Evolutionary conservation across 1,140 invertebrate genomes (phyloP).

Genomic region (Bombus confusus): DNA sequence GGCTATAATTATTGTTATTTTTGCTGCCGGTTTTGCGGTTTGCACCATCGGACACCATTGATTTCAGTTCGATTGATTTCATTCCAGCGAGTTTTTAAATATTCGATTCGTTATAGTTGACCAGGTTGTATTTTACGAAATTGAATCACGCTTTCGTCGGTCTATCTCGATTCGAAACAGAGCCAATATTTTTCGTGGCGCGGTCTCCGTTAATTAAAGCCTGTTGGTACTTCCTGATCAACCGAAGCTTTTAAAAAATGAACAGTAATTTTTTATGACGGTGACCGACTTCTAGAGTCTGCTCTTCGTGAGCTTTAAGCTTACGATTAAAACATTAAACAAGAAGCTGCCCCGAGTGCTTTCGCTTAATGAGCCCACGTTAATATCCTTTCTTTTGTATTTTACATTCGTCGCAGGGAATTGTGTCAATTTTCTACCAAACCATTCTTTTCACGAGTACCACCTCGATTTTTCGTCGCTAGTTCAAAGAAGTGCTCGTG

Average conservation of each 20-base stretch:
- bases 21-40: background rate
- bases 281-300: constrained; percentile 5
- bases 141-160: background rate
- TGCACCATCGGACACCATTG: background rate
- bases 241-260: constrained; percentile 7
- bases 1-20: constrained; percentile 6
- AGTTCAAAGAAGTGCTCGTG: background rate
- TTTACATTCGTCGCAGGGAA: background rate
- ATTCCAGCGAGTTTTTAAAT: background rate
- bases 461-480: background rate
- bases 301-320: background rate
- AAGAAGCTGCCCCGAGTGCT: background rate
- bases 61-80: background rate
- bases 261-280: constrained; percentile 9
- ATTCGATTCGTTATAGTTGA: background rate
- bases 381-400: constrained; percentile 24
- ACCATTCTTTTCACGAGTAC: background rate
- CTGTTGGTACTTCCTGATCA: too few relatives aligned
- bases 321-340: constrained; percentile 25
- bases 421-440: constrained; percentile 2
- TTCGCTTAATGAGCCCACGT: constrained; percentile 13
- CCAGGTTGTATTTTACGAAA: background rate
- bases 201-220: background rate
- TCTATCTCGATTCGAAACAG: background rate
- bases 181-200: background rate